Conservation (phyloP, 2,113 vertebrate genomes). For the Glaucidium brasilianum region DNA sequence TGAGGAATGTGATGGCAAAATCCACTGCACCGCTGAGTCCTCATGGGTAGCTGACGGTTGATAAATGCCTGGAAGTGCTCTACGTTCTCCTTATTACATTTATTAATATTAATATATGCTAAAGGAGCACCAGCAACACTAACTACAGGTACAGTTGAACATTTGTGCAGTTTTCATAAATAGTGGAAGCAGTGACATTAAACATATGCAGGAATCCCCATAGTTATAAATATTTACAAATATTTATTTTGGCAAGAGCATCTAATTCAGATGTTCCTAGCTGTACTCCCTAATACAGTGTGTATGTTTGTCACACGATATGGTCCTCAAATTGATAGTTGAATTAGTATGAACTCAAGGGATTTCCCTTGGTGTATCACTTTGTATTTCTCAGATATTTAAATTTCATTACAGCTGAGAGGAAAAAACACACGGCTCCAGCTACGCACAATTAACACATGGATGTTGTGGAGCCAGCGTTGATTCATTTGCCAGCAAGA, state of each 20-base stretch:
- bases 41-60: neutral
- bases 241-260: constrained; percentile 46
- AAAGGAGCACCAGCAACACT: neutral
- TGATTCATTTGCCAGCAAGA: neutral
- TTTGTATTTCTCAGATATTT: neutral
- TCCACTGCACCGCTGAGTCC: neutral
- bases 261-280: constrained; percentile 2
- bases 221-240: constrained; percentile 56
- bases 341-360: neutral
- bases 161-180: constrained; percentile 43
- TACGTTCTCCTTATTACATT: neutral
- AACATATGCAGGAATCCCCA: constrained; percentile 61
- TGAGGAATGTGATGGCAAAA: neutral
- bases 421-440: neutral
- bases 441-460: neutral
- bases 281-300: neutral
- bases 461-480: rapidly evolving
- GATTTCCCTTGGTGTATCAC: neutral
- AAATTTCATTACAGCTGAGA: neutral
- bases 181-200: constrained; percentile 42
- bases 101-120: constrained; percentile 41
- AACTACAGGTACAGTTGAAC: constrained; percentile 53
- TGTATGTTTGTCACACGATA: neutral
- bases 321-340: neutral
- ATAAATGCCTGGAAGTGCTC: constrained; percentile 17